A percentile compares a stretch with the other conserved stretches of the same genome.
Conservation (phyloP, 2,888 invertebrate genomes). For the Spodoptera exigua region DNA sequence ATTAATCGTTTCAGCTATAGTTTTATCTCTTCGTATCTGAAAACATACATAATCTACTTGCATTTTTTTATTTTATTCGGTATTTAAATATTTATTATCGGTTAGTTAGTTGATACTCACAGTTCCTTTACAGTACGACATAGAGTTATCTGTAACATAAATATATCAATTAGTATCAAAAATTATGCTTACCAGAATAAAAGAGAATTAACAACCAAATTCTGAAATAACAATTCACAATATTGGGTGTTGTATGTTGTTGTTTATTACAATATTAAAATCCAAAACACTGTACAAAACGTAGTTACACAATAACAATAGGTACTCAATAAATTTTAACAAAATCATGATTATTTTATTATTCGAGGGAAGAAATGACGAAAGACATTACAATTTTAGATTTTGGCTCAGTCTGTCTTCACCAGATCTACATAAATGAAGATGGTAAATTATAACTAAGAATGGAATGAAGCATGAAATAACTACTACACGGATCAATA, state of each 20-base stretch:
- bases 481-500: constrained; percentile 31
- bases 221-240: neutral
- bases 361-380: too few species aligned
- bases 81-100: neutral
- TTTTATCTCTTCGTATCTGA: constrained; percentile 19
- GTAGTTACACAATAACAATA: too few species aligned
- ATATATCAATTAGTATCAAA: constrained; percentile 15
- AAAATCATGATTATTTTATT: too few species aligned
- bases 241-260: too few species aligned
- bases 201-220: neutral
- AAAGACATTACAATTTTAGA: too few species aligned
- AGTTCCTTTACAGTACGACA: constrained; percentile 25
- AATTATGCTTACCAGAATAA: constrained; percentile 22
- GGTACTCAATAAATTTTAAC: too few species aligned
- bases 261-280: neutral
- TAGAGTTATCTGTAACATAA: constrained; percentile 37
- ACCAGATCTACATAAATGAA: neutral
- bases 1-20: neutral
- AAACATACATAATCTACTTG: constrained; percentile 50
- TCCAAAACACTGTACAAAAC: neutral
- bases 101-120: constrained; percentile 23
- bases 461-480: neutral
- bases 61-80: constrained; percentile 33
- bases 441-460: neutral
- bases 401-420: too few species aligned